phyloP scores from a whole-genome alignment of 2,888 invertebrate species.

The Troglohyphantes excavatus region DNA sequence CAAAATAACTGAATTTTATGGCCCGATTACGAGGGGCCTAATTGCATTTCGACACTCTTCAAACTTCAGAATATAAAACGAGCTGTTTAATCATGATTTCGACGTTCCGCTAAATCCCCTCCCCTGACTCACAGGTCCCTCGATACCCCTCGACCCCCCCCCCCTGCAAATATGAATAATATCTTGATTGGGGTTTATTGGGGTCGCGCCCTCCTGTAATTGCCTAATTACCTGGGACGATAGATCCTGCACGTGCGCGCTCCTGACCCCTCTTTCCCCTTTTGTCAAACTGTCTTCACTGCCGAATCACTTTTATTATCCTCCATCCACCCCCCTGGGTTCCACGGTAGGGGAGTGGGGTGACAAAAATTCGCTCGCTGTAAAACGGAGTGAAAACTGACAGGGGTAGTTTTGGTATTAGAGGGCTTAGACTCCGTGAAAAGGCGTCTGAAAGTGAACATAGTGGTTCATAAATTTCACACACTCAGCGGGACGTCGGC shows the following conservation, averaged over 20 bases:
- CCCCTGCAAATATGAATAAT: constrained; percentile 78
- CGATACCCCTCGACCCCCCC: constrained; percentile 52
- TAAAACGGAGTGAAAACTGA: background rate
- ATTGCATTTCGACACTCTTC: constrained; percentile 73
- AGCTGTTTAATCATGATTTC: constrained; percentile 72
- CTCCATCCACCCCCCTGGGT: background rate
- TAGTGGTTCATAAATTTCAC: background rate
- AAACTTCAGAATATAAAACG: constrained; percentile 69
- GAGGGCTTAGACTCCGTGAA: background rate
- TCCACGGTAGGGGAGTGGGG: background rate
- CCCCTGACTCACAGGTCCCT: constrained; percentile 68
- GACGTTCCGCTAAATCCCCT: constrained; percentile 53
- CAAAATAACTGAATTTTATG: constrained; percentile 48
- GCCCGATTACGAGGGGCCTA: constrained; percentile 43
- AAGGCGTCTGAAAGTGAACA: background rate
- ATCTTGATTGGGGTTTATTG: constrained; percentile 79
- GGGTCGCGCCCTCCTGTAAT: constrained; percentile 78
- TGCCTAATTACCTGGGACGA: constrained; percentile 79
- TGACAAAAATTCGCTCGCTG: background rate
- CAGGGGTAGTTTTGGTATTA: background rate
- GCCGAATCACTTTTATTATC: background rate
- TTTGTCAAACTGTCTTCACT: constrained; percentile 2
- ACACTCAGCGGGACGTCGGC: too few species aligned
- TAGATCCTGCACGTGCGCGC: constrained; percentile 61
- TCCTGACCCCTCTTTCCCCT: constrained; percentile 22